A percentile compares a stretch with the other conserved stretches of the same genome.
These are phyloP conservation scores for Paramormyrops kingsleyae DNA, from an alignment of 2,113 vertebrate genomes.

Conservation along the genomic window DNA sequence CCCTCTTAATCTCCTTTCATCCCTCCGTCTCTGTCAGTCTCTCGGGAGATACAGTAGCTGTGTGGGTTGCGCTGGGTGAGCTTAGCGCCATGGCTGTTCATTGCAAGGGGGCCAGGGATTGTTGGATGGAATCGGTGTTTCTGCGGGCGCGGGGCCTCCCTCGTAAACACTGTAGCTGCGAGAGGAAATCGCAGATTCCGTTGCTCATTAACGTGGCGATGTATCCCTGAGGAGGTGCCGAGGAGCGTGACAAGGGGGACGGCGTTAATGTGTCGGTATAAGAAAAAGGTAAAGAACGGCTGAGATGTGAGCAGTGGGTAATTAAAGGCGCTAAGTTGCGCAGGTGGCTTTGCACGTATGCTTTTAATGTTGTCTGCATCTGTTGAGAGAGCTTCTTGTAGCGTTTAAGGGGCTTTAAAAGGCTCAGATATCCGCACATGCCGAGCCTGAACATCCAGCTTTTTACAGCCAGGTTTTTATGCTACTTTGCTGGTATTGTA, in stretches of 20 bases:
- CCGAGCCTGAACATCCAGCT: not conserved
- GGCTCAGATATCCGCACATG: not conserved
- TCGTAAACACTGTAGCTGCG: not conserved
- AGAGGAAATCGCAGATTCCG: not conserved
- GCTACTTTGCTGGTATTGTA: not conserved
- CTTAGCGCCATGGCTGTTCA: conserved; percentile 29
- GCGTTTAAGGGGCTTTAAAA: not conserved
- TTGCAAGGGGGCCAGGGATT: not conserved
- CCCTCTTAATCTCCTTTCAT: conserved; percentile 18
- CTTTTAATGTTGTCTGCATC: not conserved
- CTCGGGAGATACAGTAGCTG: conserved; percentile 23
- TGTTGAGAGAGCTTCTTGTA: not conserved
- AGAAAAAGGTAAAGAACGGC: not conserved
- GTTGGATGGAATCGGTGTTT: not conserved
- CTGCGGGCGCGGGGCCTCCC: conserved; percentile 5
- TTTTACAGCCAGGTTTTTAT: not conserved
- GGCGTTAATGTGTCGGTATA: not conserved
- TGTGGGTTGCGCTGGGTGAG: conserved; percentile 39
- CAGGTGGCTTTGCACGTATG: not conserved
- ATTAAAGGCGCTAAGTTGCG: not conserved
- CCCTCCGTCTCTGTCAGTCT: conserved; percentile 24
- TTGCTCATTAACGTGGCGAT: not conserved
- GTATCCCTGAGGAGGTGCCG: not conserved
- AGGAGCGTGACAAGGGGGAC: not conserved
- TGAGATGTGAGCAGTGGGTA: not conserved